Base-by-base conservation (phyloP, 2,797 vertebrate genomes). In the Mormyrus hasselquistii region DNA sequence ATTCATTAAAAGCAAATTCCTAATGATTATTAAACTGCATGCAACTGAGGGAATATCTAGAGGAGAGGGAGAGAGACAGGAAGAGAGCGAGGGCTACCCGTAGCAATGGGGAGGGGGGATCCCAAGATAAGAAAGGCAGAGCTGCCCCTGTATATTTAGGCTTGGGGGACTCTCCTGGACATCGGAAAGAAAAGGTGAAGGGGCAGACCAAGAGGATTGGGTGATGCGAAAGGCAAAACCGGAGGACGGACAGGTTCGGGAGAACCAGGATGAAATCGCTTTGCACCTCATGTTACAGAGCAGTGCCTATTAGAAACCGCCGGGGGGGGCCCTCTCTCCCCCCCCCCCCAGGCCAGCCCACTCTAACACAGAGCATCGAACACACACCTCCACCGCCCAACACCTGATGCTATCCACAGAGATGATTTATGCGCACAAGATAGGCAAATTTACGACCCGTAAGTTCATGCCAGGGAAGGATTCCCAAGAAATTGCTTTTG, bases 21-120 rank as follows among this genome's bases (percentile, higher is more conserved):
- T 95, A 94, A 95, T 94, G 94, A 95, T 94, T 95, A 95, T 95
- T 95, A 95, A 95, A 95, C 93, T 94, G 92, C 92, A 91, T 92
- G 93, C 92, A 93, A 93, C 92, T 94, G 92, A 93, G 93, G 92
- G 89, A 92, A 93, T 93, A 94, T 95, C 94, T 92, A 90, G 90
- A 62, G 93, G 93, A 90, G 57, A 4, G 92, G 90, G 90, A 90
- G 88, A 59, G 55, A 86, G 85, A 87, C 19, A 57, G 89, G 34
- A 22, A 19, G 12, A 44, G 55, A 16, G 12, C 9, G 12, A 55
- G 50, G 50, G 25, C 44, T 22, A 8, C 19, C 29, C 7, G n/a
- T 38, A 49, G 38, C 16, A 50, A 19, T 57, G 38, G 6, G 52
- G 44, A 50, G 4, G 22, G 12, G 76, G 79, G 79, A 5, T 19